Evolutionary conservation across 2,888 invertebrate genomes (phyloP), one percentile per base, ranked within the genome.

Genomic region (Agrochola circellaris): DNA sequence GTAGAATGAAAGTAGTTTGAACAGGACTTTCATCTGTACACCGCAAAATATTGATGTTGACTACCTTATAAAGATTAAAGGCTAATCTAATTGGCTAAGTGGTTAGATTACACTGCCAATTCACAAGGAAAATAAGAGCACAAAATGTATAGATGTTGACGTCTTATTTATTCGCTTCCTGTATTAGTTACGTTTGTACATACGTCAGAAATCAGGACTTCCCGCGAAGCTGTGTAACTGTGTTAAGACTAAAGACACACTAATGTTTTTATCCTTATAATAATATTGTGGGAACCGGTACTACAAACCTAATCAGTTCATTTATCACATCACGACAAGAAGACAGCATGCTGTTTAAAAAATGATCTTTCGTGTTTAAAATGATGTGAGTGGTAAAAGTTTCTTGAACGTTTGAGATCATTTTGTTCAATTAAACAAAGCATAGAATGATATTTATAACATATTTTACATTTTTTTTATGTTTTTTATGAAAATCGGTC

Each of bases 321-420:
- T 84, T 83, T 67, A 84, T 84, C 83, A 86, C 58, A 74, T 77
- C 86, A 83, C 86, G 86, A 83, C 83, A 74, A 83, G 70, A 42
- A 45, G 68, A 72, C 84, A 69, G 71, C 83, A 83, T 72, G 83
- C 83, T 82, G 82, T 69, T 82, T 85, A 81, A 82, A 85, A 81
- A 85, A 82, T 82, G 81, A 82, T 82, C 75, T 56, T 66, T 85
- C 82, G 85, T 84, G 82, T 85, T 23, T 60, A 54, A 75, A 85
- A 81, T 85, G 66, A 84, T 70, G 75, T 42, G 74, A 54, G 11
- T 64, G 67, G 62, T 61, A 62, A 73, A 61, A 70, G 64, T 71
- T 84, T 69, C 58, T 81, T 68, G 3, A 70, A 42, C 7, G 56
- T 67, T 67, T 51, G 30, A 67, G 48, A 11, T 58, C 9, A 38